phyloP scores from a whole-genome alignment of 2,888 invertebrate genomes.

The Allacma fusca region DNA sequence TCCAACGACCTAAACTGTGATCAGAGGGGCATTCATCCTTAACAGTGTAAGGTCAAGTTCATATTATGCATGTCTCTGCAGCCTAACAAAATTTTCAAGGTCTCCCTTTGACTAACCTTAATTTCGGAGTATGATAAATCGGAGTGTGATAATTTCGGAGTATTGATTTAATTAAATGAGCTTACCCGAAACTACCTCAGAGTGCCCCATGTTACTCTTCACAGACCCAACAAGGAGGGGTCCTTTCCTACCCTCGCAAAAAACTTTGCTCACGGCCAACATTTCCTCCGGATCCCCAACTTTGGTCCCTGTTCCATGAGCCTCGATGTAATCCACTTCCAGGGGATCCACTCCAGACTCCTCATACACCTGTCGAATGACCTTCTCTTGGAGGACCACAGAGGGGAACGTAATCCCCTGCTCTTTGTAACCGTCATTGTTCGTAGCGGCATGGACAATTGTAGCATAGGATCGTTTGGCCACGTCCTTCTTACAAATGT shows the following conservation, averaged over 20 bases:
- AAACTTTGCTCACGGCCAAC: conserved; percentile 88
- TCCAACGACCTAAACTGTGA: no score
- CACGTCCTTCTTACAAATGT: conserved; percentile 78
- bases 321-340: conserved; percentile 80
- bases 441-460: conserved; percentile 84
- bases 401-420: conserved; percentile 64
- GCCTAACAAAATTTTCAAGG: no score
- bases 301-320: conserved; percentile 87
- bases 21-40: no score
- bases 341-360: conserved; percentile 76
- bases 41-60: no score
- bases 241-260: conserved; percentile 64
- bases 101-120: no score
- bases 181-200: no score
- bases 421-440: conserved; percentile 84
- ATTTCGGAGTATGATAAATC: no score
- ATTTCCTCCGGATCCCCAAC: conserved; percentile 97
- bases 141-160: no score
- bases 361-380: conserved; percentile 72
- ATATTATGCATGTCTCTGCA: no score
- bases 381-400: conserved; percentile 60
- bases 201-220: conserved; percentile 95
- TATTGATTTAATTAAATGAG: no score
- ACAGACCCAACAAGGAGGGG: conserved; percentile 93
- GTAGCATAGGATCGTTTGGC: conserved; percentile 86